Evolutionary conservation across 37 sponge, comb jelly and placozoan genomes (phyloP).

Genomic region (Diacarnus erythraeanus): DNA sequence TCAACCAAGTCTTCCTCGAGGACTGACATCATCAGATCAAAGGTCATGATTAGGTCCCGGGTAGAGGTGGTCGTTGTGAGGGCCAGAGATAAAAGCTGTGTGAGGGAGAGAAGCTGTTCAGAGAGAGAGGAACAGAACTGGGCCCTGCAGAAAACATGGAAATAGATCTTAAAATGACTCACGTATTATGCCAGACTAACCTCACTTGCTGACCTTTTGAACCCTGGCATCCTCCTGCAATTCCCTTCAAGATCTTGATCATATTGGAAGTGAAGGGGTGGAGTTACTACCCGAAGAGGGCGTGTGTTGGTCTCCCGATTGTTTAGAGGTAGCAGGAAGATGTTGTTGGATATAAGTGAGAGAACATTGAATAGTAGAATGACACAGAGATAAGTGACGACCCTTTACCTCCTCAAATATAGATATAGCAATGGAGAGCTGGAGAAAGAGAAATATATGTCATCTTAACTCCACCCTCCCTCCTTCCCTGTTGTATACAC

Average conservation of each 20-base stretch:
- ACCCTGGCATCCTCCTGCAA: too few species aligned
- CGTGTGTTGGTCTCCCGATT: too few species aligned
- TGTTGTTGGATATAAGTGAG: conserved; percentile 1
- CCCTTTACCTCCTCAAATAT: conserved; percentile 25
- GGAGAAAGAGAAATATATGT: neutral
- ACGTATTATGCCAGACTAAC: too few species aligned
- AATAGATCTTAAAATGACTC: too few species aligned
- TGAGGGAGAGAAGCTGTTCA: conserved; percentile 10
- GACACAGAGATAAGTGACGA: conserved; percentile 10
- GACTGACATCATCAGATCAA: conserved; percentile 11
- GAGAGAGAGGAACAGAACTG: conserved; percentile 1
- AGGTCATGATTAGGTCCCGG: neutral
- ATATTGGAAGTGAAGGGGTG: neutral
- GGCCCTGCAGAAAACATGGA: conserved; percentile 16
- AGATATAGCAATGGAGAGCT: neutral
- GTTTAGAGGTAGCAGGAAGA: too few species aligned
- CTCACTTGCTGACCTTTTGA: too few species aligned
- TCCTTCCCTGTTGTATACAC: too few species aligned
- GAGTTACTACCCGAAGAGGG: neutral
- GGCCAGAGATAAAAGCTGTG: conserved; percentile 11
- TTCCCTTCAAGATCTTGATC: neutral
- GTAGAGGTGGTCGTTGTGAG: neutral
- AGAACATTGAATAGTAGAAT: neutral
- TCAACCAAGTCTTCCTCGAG: neutral
- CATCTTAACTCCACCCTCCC: too few species aligned